Evolutionary conservation across 2,797 vertebrate genomes (phyloP).

Genomic region (Chromobotia macracanthus): DNA sequence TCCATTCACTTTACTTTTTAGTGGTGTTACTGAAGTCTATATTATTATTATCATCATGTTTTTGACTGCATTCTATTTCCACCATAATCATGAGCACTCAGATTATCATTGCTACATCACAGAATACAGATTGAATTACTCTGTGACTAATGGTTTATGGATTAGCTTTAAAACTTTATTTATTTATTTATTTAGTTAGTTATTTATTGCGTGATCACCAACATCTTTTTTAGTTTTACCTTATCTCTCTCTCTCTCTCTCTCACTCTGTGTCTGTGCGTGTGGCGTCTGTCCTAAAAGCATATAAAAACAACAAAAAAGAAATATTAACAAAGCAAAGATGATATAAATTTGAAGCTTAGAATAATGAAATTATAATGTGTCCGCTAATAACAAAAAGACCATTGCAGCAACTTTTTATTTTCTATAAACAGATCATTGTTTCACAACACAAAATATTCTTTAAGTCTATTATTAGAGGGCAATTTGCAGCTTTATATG

Average conservation of each 20-base stretch:
- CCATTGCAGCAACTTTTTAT: conserved; percentile 49
- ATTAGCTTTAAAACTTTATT: conserved; percentile 69
- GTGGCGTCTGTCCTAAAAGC: conserved; percentile 71
- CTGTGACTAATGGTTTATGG: conserved; percentile 66
- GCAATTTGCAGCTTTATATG: conserved; percentile 34
- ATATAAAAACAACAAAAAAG: conserved; percentile 62
- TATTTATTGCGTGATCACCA: conserved; percentile 44
- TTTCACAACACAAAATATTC: conserved; percentile 27
- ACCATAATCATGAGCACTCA: conserved; percentile 56
- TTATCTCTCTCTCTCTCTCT: conserved; percentile 6
- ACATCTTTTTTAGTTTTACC: conserved; percentile 44
- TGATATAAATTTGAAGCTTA: conserved; percentile 66
- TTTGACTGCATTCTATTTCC: conserved; percentile 45
- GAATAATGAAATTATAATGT: conserved; percentile 67
- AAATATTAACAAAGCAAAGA: conserved; percentile 68
- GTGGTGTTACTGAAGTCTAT: conserved; percentile 63
- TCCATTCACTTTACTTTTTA: conserved; percentile 68
- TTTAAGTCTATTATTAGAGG: conserved; percentile 31
- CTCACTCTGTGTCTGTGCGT: conserved; percentile 62
- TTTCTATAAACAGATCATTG: conserved; percentile 23
- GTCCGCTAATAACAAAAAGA: conserved; percentile 64
- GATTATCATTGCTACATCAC: conserved; percentile 56
- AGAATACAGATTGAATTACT: conserved; percentile 62
- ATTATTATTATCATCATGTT: conserved; percentile 50
- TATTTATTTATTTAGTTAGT: conserved; percentile 35